phyloP scores from a whole-genome alignment of 2,113 vertebrate species.

The Scophthalmus maximus region DNA sequence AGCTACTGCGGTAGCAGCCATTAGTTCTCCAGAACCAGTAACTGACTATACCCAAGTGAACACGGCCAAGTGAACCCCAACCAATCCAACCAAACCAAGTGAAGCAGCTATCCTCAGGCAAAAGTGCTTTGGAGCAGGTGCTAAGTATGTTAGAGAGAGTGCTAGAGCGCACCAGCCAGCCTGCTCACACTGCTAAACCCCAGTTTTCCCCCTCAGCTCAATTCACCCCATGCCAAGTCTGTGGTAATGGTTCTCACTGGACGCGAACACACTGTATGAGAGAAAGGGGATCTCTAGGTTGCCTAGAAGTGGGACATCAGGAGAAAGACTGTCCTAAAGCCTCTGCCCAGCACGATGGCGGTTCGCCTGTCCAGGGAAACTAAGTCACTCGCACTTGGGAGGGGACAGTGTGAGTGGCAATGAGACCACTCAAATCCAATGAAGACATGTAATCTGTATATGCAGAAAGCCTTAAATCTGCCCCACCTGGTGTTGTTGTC shows the following conservation, averaged over 20 bases:
- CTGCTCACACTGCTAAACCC: not conserved
- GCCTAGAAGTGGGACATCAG: conserved; percentile 14
- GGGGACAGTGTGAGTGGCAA: conserved; percentile 11
- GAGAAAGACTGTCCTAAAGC: conserved; percentile 12
- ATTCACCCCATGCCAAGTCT: conserved; percentile 19
- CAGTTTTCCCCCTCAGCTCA: conserved; percentile 11
- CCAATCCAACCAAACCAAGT: too few species aligned
- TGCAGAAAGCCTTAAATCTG: not conserved
- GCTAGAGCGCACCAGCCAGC: not conserved
- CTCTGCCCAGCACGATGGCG: conserved; percentile 15
- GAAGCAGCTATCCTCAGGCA: too few species aligned
- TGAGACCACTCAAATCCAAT: not conserved
- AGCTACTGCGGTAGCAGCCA: too few species aligned
- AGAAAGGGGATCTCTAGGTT: conserved; percentile 16
- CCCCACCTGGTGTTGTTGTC: not conserved
- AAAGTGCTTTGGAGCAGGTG: not conserved
- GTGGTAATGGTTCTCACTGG: conserved; percentile 24
- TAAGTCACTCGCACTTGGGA: conserved; percentile 1
- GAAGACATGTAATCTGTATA: not conserved
- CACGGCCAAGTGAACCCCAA: too few species aligned
- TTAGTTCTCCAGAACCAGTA: too few species aligned
- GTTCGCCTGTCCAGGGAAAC: conserved; percentile 17
- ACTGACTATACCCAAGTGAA: too few species aligned
- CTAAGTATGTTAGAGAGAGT: not conserved
- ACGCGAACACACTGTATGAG: conserved; percentile 3